These are phyloP conservation scores for Takifugu bimaculatus DNA, from an alignment of 2,113 vertebrate genomes.

Conservation along the genomic window DNA sequence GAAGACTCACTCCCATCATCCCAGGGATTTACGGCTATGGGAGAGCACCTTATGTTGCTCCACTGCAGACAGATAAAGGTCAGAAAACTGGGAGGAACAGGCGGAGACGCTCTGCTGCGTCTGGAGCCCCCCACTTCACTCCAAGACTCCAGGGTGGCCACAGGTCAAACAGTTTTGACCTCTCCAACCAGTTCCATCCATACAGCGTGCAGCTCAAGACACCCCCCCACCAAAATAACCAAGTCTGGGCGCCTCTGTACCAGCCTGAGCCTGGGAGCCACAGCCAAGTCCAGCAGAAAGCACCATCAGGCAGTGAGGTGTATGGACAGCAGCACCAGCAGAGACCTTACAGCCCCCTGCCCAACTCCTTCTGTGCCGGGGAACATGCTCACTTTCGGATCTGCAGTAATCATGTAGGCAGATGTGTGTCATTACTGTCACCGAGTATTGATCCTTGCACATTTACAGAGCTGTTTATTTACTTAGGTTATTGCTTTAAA, in stretches of 20 bases:
- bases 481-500: too few species aligned
- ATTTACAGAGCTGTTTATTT: too few species aligned
- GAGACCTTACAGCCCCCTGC: slow-evolving; percentile 54
- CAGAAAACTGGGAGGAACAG: slow-evolving; percentile 52
- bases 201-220: slow-evolving; percentile 52
- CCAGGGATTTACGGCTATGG: slow-evolving; percentile 92
- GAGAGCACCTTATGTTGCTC: slow-evolving; percentile 80
- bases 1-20: slow-evolving; percentile 76
- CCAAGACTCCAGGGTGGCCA: slow-evolving; percentile 18
- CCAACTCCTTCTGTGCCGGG: slow-evolving; percentile 68
- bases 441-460: too few species aligned
- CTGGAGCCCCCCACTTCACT: slow-evolving; percentile 15
- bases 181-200: slow-evolving; percentile 38
- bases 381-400: slow-evolving; percentile 79
- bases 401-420: slow-evolving; percentile 84
- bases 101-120: slow-evolving; percentile 67
- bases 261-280: slow-evolving; percentile 64
- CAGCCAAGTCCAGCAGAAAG: slow-evolving; percentile 54
- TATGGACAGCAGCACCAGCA: slow-evolving; percentile 21
- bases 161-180: slow-evolving; percentile 28
- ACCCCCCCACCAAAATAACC: slow-evolving; percentile 53
- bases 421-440: too few species aligned
- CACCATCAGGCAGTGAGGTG: slow-evolving; percentile 55
- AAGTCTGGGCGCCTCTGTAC: slow-evolving; percentile 74
- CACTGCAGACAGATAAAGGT: slow-evolving; percentile 76